Percentiles rank a stretch among this genome's conserved stretches.
phyloP scores from a whole-genome alignment of 2,888 invertebrate genomes.

The Diplolepis rosae region DNA sequence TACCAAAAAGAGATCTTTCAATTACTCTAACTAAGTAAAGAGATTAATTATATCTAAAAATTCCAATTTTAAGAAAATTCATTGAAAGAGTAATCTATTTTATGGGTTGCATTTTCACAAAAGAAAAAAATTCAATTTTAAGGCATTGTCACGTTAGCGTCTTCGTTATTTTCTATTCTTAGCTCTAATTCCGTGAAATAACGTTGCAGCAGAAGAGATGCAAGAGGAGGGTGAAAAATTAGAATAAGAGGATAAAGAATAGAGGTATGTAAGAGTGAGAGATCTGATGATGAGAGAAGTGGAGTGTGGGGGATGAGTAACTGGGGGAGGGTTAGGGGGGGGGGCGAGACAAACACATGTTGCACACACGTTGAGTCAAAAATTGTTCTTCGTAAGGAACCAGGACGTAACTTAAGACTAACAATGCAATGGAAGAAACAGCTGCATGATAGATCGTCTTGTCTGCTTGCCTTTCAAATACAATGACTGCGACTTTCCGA shows the following conservation, averaged over 20 bases:
- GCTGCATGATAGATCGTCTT: slow-evolving; percentile 66
- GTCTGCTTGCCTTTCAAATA: slow-evolving; percentile 46
- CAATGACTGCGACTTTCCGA: slow-evolving; percentile 6
- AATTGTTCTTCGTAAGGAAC: slow-evolving; percentile 52
- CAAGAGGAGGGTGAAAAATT: slow-evolving; percentile 36
- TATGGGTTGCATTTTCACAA: too few species aligned
- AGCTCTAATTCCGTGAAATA: slow-evolving; percentile 57
- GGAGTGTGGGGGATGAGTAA: slow-evolving; percentile 47
- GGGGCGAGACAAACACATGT: slow-evolving; percentile 72
- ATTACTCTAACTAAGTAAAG: not conserved
- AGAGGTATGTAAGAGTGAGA: slow-evolving; percentile 40
- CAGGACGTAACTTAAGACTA: slow-evolving; percentile 70
- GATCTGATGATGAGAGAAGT: slow-evolving; percentile 29
- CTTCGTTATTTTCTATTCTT: slow-evolving; percentile 54
- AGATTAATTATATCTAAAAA: too few species aligned
- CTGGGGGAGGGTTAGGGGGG: slow-evolving; percentile 52
- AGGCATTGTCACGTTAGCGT: slow-evolving; percentile 58
- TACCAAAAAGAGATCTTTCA: not conserved
- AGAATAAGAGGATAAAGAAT: slow-evolving; percentile 41
- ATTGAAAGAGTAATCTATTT: too few species aligned
- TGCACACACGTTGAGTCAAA: slow-evolving; percentile 62
- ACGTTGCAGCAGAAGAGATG: slow-evolving; percentile 54
- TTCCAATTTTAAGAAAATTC: too few species aligned
- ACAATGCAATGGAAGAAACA: slow-evolving; percentile 73
- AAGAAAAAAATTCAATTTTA: slow-evolving; percentile 1